These are phyloP conservation scores for Zoanthus sociatus DNA, from an alignment of 92 coral and sea anemone species.

Conservation along the genomic window DNA sequence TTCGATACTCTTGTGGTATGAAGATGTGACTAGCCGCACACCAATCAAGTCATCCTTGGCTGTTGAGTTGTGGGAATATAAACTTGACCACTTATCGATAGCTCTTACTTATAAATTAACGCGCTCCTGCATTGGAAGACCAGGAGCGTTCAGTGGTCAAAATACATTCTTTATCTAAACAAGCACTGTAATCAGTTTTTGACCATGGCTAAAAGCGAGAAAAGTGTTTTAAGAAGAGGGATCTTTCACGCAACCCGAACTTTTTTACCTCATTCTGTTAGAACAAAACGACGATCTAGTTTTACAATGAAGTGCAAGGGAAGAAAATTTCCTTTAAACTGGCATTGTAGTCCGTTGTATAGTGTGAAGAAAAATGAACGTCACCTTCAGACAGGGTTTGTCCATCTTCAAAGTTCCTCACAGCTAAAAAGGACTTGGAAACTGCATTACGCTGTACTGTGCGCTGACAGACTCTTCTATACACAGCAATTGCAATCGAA, in stretches of 20 bases:
- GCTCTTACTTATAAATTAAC: neutral
- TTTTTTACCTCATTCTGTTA: slow-evolving; percentile 19
- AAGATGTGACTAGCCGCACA: neutral
- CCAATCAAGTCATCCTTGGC: neutral
- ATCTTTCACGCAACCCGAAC: slow-evolving; percentile 1
- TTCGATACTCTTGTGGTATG: slow-evolving; percentile 1
- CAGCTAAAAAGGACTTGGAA: slow-evolving; percentile 24
- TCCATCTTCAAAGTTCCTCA: slow-evolving; percentile 16
- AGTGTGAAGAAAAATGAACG: slow-evolving; percentile 7
- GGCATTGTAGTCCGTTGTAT: slow-evolving; percentile 13
- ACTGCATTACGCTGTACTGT: slow-evolving; percentile 23
- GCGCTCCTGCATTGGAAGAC: neutral
- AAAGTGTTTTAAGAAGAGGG: neutral
- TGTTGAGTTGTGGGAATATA: slow-evolving; percentile 8
- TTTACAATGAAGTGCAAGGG: slow-evolving; percentile 15
- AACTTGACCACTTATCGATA: neutral
- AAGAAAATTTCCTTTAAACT: neutral
- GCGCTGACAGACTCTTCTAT: slow-evolving; percentile 35
- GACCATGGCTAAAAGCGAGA: slow-evolving; percentile 14
- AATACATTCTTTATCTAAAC: neutral
- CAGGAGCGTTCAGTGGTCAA: neutral
- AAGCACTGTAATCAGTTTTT: neutral
- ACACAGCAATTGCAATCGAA: slow-evolving; percentile 13
- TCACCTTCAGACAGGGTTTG: slow-evolving; percentile 10
- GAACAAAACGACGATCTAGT: slow-evolving; percentile 6